Evolutionary conservation across 2,113 vertebrate genomes (phyloP).

Genomic region (Calidris pygmaea): DNA sequence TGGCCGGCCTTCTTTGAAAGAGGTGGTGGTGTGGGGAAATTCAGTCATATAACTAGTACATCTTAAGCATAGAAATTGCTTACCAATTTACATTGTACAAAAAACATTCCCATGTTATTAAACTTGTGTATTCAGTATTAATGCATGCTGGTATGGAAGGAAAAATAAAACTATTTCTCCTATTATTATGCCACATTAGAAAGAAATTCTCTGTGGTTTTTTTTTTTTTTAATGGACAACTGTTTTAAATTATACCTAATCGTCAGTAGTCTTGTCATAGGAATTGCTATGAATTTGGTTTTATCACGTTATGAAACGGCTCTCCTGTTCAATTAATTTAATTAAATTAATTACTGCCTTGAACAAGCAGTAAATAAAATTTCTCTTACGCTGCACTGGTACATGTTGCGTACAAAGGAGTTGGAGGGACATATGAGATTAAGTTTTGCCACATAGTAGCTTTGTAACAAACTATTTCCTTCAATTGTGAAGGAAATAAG

Average conservation of each 20-base stretch:
- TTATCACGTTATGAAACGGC: not conserved
- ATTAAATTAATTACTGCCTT: not conserved
- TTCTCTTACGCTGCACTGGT: not conserved
- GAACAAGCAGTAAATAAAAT: not conserved
- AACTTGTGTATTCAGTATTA: not conserved
- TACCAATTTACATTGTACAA: not conserved
- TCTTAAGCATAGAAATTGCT: not conserved
- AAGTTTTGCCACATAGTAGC: not conserved
- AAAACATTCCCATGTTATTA: not conserved
- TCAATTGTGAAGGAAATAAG: not conserved
- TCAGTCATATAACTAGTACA: not conserved
- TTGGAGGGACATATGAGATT: not conserved
- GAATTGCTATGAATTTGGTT: not conserved
- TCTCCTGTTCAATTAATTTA: not conserved
- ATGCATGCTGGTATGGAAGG: not conserved
- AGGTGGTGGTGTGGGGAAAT: not conserved
- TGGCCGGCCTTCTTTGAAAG: not conserved
- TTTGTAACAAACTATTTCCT: not conserved
- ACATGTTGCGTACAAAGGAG: not conserved
- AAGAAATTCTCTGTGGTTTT: not conserved
- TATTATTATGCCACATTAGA: not conserved
- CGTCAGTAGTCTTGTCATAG: not conserved
- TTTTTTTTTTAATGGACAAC: not conserved
- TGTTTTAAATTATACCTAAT: not conserved
- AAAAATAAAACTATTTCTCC: not conserved